A percentile compares a stretch with the other conserved stretches of the same genome.
Conservation (phyloP, 2,113 vertebrate genomes). For the Heliornis fulica region DNA sequence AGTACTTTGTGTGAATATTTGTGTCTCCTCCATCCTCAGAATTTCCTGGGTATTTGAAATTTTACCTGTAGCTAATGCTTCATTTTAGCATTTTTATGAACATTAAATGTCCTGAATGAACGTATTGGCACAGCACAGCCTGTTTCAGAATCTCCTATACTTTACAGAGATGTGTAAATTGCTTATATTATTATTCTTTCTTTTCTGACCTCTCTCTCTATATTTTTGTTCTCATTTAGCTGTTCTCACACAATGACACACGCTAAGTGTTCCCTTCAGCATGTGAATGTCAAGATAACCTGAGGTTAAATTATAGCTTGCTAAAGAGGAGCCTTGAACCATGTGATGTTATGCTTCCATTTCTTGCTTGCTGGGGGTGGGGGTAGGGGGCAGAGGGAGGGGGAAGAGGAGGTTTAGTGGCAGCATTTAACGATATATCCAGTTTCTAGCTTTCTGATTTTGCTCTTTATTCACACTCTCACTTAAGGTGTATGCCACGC, state of each 20-base stretch:
- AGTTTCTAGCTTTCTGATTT: background rate
- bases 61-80: background rate
- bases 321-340: conserved; percentile 36
- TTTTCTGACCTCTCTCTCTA: conserved; percentile 20
- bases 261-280: background rate
- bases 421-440: background rate
- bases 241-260: conserved; percentile 17
- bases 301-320: conserved; percentile 50
- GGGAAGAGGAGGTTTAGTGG: background rate
- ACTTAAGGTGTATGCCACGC: background rate
- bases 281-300: conserved; percentile 44
- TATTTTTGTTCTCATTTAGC: conserved; percentile 42
- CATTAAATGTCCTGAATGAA: background rate
- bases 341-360: background rate
- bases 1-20: background rate
- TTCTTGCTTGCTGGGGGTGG: background rate
- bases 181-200: conserved; percentile 14
- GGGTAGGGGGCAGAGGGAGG: background rate
- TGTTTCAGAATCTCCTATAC: background rate
- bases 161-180: background rate
- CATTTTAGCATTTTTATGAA: background rate
- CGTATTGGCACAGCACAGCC: background rate
- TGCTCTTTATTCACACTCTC: conserved; percentile 22
- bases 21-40: background rate
- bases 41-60: background rate